Conservation (phyloP, 1,140 invertebrate genomes). For the Drosophila sp. region DNA sequence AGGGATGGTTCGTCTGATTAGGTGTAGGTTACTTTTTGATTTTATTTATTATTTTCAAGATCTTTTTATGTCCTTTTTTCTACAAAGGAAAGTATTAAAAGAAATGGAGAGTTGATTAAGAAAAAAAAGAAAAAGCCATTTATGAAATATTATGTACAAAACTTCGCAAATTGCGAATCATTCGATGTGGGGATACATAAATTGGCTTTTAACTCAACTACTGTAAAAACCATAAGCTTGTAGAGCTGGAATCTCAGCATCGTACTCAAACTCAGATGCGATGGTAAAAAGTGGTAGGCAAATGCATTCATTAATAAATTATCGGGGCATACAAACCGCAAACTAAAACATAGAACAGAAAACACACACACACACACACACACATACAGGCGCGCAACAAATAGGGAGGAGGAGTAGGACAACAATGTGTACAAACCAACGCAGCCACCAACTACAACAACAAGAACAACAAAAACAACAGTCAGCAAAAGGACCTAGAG, state of each 20-base stretch:
- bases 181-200: too few species aligned
- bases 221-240: constrained; percentile 23
- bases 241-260: constrained; percentile 32
- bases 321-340: constrained; percentile 63
- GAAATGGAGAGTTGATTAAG: too few species aligned
- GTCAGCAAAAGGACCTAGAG: constrained; percentile 24
- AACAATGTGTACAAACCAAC: constrained; percentile 65
- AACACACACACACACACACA: constrained; percentile 28
- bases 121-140: too few species aligned
- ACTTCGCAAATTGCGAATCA: too few species aligned
- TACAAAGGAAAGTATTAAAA: too few species aligned
- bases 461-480: constrained; percentile 18
- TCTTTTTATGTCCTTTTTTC: too few species aligned
- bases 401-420: background rate
- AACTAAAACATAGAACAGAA: constrained; percentile 58
- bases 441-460: constrained; percentile 48
- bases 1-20: too few species aligned
- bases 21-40: too few species aligned
- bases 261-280: background rate
- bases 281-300: constrained; percentile 57
- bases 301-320: constrained; percentile 81
- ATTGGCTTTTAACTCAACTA: background rate
- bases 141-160: too few species aligned
- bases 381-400: constrained; percentile 15
- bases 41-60: too few species aligned